phyloP scores from a whole-genome alignment of 1,140 invertebrate genomes.

The Spodoptera litura region DNA sequence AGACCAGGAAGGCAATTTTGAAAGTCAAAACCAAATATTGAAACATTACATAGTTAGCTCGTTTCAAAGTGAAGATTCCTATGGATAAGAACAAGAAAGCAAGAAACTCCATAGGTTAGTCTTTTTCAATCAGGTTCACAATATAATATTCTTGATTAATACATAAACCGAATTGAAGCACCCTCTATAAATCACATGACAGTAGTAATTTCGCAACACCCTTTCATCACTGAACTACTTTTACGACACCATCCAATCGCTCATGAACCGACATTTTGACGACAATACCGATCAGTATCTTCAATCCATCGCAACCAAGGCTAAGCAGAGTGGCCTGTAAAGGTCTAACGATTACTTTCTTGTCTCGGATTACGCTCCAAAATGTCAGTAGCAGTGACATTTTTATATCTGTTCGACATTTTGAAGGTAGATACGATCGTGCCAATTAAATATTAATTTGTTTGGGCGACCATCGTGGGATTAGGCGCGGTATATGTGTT shows the following conservation, averaged over 20 bases:
- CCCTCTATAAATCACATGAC: neutral
- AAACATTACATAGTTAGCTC: too few relatives aligned
- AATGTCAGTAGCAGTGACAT: constrained; percentile 83
- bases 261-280: constrained; percentile 43
- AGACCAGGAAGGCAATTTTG: too few relatives aligned
- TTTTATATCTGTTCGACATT: constrained; percentile 82
- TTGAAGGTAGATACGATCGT: constrained; percentile 76
- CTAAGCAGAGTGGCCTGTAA: constrained; percentile 41
- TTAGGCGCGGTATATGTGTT: constrained; percentile 46
- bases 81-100: too few relatives aligned
- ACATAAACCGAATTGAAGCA: too few relatives aligned
- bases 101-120: too few relatives aligned
- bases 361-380: constrained; percentile 76
- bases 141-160: too few relatives aligned
- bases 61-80: too few relatives aligned
- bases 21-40: too few relatives aligned
- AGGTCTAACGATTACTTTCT: constrained; percentile 78
- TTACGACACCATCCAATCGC: constrained; percentile 40
- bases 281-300: constrained; percentile 33
- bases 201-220: constrained; percentile 1
- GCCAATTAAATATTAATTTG: constrained; percentile 83
- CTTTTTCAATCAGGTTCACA: too few relatives aligned
- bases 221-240: constrained; percentile 9
- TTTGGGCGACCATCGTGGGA: constrained; percentile 58
- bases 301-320: constrained; percentile 43